phyloP scores from a whole-genome alignment of 1,140 invertebrate species.

The Tetramorium simillimum region DNA sequence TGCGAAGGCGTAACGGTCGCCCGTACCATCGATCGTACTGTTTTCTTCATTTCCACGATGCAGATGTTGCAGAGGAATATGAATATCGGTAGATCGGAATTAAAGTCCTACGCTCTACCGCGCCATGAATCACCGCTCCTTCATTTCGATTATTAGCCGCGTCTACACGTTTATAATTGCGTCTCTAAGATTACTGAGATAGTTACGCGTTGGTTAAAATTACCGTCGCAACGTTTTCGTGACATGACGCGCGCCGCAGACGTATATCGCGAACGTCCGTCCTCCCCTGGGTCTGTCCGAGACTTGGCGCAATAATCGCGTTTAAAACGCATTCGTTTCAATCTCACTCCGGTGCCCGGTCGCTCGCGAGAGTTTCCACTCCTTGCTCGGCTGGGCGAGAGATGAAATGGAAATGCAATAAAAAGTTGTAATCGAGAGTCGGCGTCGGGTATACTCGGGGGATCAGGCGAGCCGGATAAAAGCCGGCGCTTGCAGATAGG shows the following conservation, averaged over 20 bases:
- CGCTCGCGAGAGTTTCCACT: slow-evolving; percentile 65
- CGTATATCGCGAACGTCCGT: slow-evolving; percentile 46
- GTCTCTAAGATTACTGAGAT: background rate
- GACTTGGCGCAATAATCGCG: slow-evolving; percentile 76
- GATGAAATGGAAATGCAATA: slow-evolving; percentile 84
- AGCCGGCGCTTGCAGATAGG: slow-evolving; percentile 32
- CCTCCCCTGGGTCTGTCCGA: background rate
- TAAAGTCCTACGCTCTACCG: background rate
- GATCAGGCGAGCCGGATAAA: slow-evolving; percentile 5
- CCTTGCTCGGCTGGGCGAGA: slow-evolving; percentile 53
- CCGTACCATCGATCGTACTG: background rate
- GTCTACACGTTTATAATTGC: background rate
- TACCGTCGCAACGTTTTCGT: slow-evolving; percentile 28
- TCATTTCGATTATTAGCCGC: background rate
- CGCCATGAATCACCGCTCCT: background rate
- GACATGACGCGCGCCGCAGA: slow-evolving; percentile 26
- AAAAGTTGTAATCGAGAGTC: slow-evolving; percentile 83
- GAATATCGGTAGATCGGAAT: background rate
- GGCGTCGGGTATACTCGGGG: slow-evolving; percentile 29
- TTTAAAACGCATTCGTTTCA: slow-evolving; percentile 81
- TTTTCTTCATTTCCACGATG: background rate
- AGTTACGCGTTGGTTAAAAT: background rate
- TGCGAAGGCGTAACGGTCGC: slow-evolving; percentile 18
- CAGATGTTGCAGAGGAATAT: background rate
- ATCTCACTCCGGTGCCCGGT: slow-evolving; percentile 71